Percentiles rank a stretch among this genome's conserved stretches.
Evolutionary conservation across 2,113 vertebrate species (phyloP).

Genomic region (Prochilodus magdalenae): DNA sequence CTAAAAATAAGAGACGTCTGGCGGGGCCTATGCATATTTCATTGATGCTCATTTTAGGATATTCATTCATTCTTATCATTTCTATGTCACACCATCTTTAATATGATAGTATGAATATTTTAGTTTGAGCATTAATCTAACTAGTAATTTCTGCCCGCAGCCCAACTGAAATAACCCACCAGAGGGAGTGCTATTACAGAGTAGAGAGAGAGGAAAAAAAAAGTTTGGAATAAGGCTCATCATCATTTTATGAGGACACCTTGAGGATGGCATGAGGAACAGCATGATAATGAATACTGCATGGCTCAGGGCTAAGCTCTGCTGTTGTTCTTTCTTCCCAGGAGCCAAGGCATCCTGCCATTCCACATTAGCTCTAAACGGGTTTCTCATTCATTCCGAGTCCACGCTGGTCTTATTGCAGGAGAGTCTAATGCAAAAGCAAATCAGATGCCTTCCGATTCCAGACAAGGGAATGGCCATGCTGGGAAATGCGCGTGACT

Average conservation of each 20-base stretch:
- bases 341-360: neutral
- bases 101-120: slow-evolving; percentile 33
- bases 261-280: slow-evolving; percentile 27
- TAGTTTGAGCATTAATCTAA: slow-evolving; percentile 42
- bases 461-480: slow-evolving; percentile 3
- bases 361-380: neutral
- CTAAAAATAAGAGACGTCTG: slow-evolving; percentile 42
- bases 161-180: slow-evolving; percentile 23
- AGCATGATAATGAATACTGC: slow-evolving; percentile 45
- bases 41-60: slow-evolving; percentile 42
- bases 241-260: slow-evolving; percentile 46
- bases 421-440: neutral
- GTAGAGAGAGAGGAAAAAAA: neutral
- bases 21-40: slow-evolving; percentile 42
- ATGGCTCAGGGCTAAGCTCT: neutral
- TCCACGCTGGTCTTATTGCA: neutral
- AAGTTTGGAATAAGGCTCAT: slow-evolving; percentile 21
- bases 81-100: neutral
- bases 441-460: slow-evolving; percentile 20
- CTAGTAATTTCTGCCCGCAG: slow-evolving; percentile 26
- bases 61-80: slow-evolving; percentile 23
- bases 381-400: neutral
- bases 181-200: neutral
- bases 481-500: slow-evolving; percentile 30
- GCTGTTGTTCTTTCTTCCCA: neutral